Evolutionary conservation across 2,888 invertebrate species (phyloP).

Genomic region (Branchellion lobata): DNA sequence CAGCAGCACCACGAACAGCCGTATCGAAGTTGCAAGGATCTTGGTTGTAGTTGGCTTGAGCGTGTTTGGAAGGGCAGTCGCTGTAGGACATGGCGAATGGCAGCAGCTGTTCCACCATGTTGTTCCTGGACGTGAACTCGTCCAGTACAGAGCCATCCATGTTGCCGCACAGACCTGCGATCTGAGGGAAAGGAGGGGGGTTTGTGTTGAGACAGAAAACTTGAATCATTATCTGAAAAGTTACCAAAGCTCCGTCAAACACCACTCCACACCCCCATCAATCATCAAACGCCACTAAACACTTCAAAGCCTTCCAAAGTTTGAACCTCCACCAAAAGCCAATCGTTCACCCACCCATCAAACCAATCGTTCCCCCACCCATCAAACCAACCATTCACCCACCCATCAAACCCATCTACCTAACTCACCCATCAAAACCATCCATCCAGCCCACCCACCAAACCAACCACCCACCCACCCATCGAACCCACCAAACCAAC

Average conservation of each 20-base stretch:
- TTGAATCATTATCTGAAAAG: not conserved
- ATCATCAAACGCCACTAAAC: not conserved
- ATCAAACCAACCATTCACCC: too few species aligned
- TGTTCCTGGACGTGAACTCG: slow-evolving; percentile 49
- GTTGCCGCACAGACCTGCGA: slow-evolving; percentile 82
- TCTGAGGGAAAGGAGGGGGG: slow-evolving; percentile 47
- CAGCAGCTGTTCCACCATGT: slow-evolving; percentile 41
- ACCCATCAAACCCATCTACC: too few species aligned
- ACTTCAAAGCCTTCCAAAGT: too few species aligned
- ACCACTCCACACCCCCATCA: not conserved
- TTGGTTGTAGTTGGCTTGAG: slow-evolving; percentile 17
- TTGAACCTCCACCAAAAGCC: too few species aligned
- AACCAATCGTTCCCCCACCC: too few species aligned
- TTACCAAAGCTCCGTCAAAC: not conserved
- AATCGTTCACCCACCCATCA: too few species aligned
- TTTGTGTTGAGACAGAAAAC: too few species aligned
- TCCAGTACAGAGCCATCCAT: slow-evolving; percentile 50
- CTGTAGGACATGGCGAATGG: slow-evolving; percentile 49
- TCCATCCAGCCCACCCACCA: too few species aligned
- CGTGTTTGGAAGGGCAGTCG: slow-evolving; percentile 16
- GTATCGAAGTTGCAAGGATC: slow-evolving; percentile 42
- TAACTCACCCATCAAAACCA: too few species aligned
- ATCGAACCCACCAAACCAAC: too few species aligned
- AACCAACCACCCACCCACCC: too few species aligned
- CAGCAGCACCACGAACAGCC: too few species aligned